A percentile compares a stretch with the other conserved stretches of the same genome.
Evolutionary conservation across 2,888 invertebrate genomes (phyloP).

Genomic region (Osedax frankpressi): DNA sequence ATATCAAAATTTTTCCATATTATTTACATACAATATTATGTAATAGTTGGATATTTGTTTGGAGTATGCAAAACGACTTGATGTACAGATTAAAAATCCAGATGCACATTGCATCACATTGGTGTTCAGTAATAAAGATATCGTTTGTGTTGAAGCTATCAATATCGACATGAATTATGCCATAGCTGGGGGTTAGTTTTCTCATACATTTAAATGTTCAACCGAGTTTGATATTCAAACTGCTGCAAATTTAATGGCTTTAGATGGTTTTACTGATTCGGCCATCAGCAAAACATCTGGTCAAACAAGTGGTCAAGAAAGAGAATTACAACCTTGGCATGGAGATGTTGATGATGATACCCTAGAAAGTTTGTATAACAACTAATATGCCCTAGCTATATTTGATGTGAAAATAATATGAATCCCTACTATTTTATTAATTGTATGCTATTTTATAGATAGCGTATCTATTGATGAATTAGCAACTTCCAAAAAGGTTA

Average conservation of each 20-base stretch:
- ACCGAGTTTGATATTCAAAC: too few relatives aligned
- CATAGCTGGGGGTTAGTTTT: not conserved
- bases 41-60: not conserved
- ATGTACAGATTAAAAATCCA: not conserved
- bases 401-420: too few relatives aligned
- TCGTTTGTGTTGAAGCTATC: conserved; percentile 67
- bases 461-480: too few relatives aligned
- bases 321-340: not conserved
- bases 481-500: too few relatives aligned
- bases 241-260: too few relatives aligned
- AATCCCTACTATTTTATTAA: too few relatives aligned
- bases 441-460: too few relatives aligned
- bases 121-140: conserved; percentile 68
- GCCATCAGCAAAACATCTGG: not conserved
- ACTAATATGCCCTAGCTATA: too few relatives aligned
- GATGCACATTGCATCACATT: not conserved
- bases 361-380: conserved; percentile 28
- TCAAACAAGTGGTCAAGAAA: not conserved
- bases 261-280: not conserved
- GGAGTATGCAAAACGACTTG: not conserved
- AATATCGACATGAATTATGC: conserved; percentile 81
- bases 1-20: not conserved
- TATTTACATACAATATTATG: not conserved
- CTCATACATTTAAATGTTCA: too few relatives aligned
- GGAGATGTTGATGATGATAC: not conserved